Conservation (phyloP, 2,113 vertebrate species). For the Danionella cerebrum region DNA sequence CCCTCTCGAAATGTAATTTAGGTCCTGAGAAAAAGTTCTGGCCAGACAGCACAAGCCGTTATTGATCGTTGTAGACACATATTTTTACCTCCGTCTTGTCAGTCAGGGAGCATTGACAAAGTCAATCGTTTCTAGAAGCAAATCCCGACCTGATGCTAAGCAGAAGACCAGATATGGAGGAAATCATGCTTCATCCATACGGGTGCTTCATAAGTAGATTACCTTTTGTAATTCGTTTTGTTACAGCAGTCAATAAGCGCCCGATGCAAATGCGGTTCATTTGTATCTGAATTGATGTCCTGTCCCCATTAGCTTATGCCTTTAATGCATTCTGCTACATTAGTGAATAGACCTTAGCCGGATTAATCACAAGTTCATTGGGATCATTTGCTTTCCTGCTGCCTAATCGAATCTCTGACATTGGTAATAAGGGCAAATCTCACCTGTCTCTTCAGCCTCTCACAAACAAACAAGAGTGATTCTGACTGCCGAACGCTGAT, state of each 20-base stretch:
- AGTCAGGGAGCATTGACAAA: constrained; percentile 43
- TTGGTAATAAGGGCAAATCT: constrained; percentile 87
- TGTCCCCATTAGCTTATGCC: constrained; percentile 98
- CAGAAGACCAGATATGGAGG: constrained; percentile 53
- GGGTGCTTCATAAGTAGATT: constrained; percentile 83
- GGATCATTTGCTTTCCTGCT: constrained; percentile 84
- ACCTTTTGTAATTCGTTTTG: constrained; percentile 90
- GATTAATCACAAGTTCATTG: constrained; percentile 96
- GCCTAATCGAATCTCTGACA: constrained; percentile 84
- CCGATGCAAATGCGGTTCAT: constrained; percentile 94
- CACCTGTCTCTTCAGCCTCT: constrained; percentile 64
- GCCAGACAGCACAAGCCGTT: neutral
- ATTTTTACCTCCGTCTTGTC: neutral
- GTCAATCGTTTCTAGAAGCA: constrained; percentile 44
- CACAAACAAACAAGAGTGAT: constrained; percentile 65
- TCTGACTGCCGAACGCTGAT: constrained; percentile 37
- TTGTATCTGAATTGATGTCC: constrained; percentile 99
- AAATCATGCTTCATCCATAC: constrained; percentile 71
- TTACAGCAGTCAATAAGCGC: constrained; percentile 92
- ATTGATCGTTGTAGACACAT: neutral
- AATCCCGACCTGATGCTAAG: neutral
- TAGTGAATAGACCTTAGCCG: constrained; percentile 87
- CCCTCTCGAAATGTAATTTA: too few species aligned
- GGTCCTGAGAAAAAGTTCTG: neutral
- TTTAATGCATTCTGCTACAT: constrained; percentile 97